phyloP scores from a whole-genome alignment of 2,888 invertebrate genomes.

The Lasioglossum calceatum region DNA sequence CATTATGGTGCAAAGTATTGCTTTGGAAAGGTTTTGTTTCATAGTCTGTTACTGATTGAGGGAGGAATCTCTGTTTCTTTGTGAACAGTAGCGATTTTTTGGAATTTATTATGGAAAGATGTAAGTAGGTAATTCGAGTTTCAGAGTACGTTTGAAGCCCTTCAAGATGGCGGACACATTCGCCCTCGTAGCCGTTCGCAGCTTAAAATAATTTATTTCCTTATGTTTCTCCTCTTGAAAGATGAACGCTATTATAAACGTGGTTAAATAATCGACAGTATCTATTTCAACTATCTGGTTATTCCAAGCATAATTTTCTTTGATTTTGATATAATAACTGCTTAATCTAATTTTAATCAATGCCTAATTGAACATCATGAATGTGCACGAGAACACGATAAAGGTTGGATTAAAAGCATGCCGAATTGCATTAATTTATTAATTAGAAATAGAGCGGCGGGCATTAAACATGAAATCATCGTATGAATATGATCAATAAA shows the following conservation, averaged over 20 bases:
- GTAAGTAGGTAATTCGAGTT: not conserved
- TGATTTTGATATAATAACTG: not conserved
- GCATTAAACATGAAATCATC: not conserved
- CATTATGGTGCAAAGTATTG: not conserved
- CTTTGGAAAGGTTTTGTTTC: not conserved
- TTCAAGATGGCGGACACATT: not conserved
- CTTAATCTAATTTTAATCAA: not conserved
- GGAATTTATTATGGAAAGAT: not conserved
- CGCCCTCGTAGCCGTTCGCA: not conserved
- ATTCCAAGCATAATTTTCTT: not conserved
- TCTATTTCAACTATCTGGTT: not conserved
- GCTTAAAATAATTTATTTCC: not conserved
- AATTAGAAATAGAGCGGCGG: not conserved
- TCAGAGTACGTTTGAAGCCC: not conserved
- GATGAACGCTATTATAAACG: not conserved
- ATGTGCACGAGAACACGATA: not conserved
- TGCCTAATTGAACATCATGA: not conserved
- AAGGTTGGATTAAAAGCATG: conserved; percentile 7
- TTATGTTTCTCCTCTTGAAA: not conserved
- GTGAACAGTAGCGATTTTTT: not conserved
- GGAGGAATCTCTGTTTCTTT: not conserved
- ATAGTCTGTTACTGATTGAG: not conserved
- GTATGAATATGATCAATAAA: not conserved
- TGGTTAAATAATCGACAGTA: not conserved
- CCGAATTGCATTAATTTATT: not conserved